phyloP scores from a whole-genome alignment of 2,888 invertebrate genomes.

The Pyrrhosoma nymphula region DNA sequence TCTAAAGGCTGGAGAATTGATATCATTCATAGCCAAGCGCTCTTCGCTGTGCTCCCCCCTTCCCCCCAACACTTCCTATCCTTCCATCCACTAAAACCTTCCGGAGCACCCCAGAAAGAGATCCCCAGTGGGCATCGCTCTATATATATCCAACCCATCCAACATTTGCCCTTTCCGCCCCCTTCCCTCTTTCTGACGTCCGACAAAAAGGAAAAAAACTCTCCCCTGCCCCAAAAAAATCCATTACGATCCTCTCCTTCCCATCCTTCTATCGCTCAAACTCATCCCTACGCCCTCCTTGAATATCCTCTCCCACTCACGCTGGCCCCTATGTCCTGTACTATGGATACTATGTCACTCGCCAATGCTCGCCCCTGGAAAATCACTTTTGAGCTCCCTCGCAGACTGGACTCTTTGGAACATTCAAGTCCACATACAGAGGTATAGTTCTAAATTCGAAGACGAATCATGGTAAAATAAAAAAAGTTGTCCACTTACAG shows the following conservation, averaged over 20 bases:
- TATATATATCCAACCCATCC: conserved; percentile 38
- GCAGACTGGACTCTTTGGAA: too few species aligned
- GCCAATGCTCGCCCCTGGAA: not conserved
- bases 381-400: not conserved
- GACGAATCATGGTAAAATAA: too few species aligned
- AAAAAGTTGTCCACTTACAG: too few species aligned
- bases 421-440: too few species aligned
- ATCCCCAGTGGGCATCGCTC: not conserved
- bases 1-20: conserved; percentile 49
- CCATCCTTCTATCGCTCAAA: not conserved
- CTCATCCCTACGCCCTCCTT: not conserved
- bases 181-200: not conserved
- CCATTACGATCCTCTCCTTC: conserved; percentile 16
- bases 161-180: not conserved
- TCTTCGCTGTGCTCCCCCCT: not conserved
- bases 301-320: not conserved
- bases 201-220: not conserved
- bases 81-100: conserved; percentile 44
- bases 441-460: too few species aligned
- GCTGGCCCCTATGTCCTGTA: not conserved
- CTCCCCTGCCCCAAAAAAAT: not conserved
- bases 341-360: not conserved
- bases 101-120: conserved; percentile 60
- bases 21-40: conserved; percentile 55
- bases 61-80: not conserved